phyloP scores from a whole-genome alignment of 2,113 vertebrate genomes.

The Tetrax tetrax region DNA sequence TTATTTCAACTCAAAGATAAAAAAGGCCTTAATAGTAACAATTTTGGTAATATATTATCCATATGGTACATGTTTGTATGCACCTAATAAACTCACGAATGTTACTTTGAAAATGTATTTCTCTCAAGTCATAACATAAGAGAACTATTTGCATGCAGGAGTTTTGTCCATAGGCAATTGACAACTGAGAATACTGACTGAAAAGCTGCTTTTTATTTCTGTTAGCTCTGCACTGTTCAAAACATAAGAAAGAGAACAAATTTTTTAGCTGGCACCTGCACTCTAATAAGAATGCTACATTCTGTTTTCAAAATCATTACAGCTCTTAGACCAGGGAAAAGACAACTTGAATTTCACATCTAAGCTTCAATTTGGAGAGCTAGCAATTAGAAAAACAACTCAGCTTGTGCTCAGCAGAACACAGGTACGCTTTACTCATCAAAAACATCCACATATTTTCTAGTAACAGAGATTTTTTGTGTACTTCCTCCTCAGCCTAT shows the following conservation, averaged over 20 bases:
- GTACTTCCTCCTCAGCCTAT: neutral
- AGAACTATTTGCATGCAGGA: neutral
- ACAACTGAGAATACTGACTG: neutral
- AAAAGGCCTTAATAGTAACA: neutral
- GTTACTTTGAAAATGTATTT: neutral
- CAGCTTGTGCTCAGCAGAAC: neutral
- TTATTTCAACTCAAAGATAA: neutral
- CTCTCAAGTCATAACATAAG: neutral
- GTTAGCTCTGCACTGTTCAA: neutral
- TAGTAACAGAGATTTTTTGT: neutral
- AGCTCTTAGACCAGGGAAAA: neutral
- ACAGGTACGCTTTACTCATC: neutral
- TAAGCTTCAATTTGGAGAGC: neutral
- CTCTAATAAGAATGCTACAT: neutral
- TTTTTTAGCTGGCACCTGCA: neutral
- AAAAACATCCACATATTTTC: neutral
- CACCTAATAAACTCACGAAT: neutral
- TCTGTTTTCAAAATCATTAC: neutral
- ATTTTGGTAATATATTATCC: neutral
- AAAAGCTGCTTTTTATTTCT: neutral
- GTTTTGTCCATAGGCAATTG: neutral
- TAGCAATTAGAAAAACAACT: neutral
- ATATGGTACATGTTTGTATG: neutral
- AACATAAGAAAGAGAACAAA: neutral
- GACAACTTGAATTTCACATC: neutral